Evolutionary conservation across 2,113 vertebrate species (phyloP), one percentile per base, ranked within the genome.

Genomic region (Anthoscopus minutus): DNA sequence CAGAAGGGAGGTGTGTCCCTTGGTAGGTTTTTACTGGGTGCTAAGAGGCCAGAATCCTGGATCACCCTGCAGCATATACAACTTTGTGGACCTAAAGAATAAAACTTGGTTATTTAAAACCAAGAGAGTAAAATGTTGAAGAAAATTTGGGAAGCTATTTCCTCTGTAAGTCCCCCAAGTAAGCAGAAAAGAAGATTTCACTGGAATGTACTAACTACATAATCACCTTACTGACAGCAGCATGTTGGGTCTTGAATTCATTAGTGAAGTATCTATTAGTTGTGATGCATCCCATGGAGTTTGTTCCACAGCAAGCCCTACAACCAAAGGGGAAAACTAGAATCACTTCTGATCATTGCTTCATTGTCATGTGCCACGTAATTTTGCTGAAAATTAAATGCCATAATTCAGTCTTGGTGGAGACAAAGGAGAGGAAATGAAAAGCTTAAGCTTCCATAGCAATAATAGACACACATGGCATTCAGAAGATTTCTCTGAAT

Each of bases 201-300:
- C 40, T 69, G 74, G n/a, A 74, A 76, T 0, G 0, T 13, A 35
- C 11, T 42, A 72, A 19, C 24, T 65, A 30, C 19, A 7, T 51
- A 61, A 57, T 81, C 50, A 66, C 31, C 13, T 91, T 78, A 48
- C 15, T 78, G 47, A 67, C 37, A 78, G 33, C 22, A 72, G 16
- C 30, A 20, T n/a, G 21, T 28, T 87, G 22, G 15, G 10, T 77
- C 28, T 92, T 87, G 48, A 86, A 72, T 71, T 94, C 4, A 4
- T 37, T 48, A 31, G 56, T 45, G 44, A 70, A 14, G 2, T 45
- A 31, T 70, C 54, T 90, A 51, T 84, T 57, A 33, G 27, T 31
- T 93, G 45, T 76, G 45, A 58, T 74, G 30, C 27, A 61, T 38
- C 23, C 62, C 17, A 20, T 57, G 21, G 25, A 30, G 15, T 61